These are phyloP conservation scores for Trogon surrucura DNA, from an alignment of 2,113 vertebrate genomes.

Conservation along the genomic window DNA sequence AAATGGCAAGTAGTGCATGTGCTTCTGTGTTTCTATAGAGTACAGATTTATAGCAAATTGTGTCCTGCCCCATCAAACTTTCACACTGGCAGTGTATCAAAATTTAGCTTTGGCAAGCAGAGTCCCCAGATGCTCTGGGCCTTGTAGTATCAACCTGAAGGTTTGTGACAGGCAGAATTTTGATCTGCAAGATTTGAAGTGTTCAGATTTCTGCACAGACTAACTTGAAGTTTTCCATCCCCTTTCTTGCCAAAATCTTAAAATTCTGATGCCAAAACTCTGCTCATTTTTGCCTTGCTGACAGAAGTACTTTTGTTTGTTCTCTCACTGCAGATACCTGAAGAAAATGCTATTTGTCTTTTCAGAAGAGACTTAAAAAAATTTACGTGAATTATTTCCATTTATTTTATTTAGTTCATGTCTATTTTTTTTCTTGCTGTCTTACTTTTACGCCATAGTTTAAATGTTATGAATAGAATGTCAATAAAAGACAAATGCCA, in stretches of 20 bases:
- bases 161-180: not conserved
- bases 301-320: not conserved
- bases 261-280: not conserved
- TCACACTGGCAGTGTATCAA: rapidly evolving
- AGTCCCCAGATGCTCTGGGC: not conserved
- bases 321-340: not conserved
- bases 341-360: not conserved
- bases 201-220: not conserved
- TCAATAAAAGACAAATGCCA: not conserved
- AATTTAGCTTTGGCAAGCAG: not conserved
- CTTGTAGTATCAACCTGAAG: not conserved
- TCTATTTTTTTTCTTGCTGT: not conserved
- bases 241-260: not conserved
- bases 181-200: not conserved
- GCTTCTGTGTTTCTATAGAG: not conserved
- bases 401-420: not conserved
- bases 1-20: not conserved
- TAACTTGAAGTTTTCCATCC: not conserved
- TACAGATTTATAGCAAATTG: not conserved
- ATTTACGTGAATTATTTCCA: not conserved
- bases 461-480: not conserved
- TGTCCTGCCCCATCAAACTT: not conserved
- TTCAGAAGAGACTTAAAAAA: not conserved
- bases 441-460: not conserved
- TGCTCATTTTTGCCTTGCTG: not conserved